Evolutionary conservation across 2,888 invertebrate species (phyloP).

Genomic region (Tenthredo distinguenda): DNA sequence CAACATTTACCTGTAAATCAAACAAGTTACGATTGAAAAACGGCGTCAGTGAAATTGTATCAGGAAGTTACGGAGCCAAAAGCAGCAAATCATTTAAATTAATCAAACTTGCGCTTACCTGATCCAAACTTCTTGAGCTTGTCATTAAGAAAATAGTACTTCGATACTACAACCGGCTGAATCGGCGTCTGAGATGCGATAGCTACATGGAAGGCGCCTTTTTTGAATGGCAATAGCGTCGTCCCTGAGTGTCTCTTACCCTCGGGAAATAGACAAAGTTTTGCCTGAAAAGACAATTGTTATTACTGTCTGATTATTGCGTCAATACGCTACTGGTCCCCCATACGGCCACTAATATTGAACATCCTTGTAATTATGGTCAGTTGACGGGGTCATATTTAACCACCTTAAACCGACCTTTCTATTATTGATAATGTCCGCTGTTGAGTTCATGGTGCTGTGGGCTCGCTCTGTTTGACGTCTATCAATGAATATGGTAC

Average conservation of each 20-base stretch:
- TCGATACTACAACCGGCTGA: slow-evolving; percentile 93
- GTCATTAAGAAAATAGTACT: slow-evolving; percentile 87
- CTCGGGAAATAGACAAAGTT: slow-evolving; percentile 94
- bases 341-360: not conserved
- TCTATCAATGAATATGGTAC: slow-evolving; percentile 93
- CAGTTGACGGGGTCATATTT: not conserved
- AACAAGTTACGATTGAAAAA: not conserved
- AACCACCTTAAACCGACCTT: slow-evolving; percentile 78
- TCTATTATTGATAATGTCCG: slow-evolving; percentile 83
- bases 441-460: slow-evolving; percentile 86
- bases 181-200: slow-evolving; percentile 91
- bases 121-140: slow-evolving; percentile 83
- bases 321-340: not conserved
- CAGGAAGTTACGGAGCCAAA: not conserved
- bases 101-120: slow-evolving; percentile 78
- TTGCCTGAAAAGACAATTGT: slow-evolving; percentile 80
- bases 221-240: slow-evolving; percentile 93
- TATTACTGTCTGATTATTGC: not conserved
- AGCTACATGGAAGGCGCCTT: slow-evolving; percentile 97
- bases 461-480: slow-evolving; percentile 86
- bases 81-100: not conserved
- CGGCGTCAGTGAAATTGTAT: too few species aligned
- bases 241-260: slow-evolving; percentile 92
- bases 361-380: not conserved
- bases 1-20: slow-evolving; percentile 82